Conservation (phyloP, 1,140 invertebrate genomes). For the Chelonus insularis region DNA sequence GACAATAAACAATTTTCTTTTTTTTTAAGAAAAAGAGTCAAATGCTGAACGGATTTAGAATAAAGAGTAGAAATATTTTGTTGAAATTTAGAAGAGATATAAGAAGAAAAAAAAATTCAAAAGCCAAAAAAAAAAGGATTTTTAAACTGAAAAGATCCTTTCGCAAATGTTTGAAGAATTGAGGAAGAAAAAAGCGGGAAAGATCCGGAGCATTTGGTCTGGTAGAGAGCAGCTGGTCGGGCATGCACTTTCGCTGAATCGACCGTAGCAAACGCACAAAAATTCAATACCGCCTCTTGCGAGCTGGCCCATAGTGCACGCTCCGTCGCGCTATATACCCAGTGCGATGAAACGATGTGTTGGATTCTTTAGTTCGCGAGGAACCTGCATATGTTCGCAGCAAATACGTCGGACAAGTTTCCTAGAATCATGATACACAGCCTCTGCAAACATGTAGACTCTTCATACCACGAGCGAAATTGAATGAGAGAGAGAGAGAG, state of each 20-base stretch:
- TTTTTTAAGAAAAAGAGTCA: no score
- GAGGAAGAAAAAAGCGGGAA: constrained; percentile 13
- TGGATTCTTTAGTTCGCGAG: constrained; percentile 32
- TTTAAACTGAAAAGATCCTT: neutral
- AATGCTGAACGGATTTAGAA: no score
- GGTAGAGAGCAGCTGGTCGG: constrained; percentile 15
- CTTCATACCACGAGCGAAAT: neutral
- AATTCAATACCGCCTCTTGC: constrained; percentile 55
- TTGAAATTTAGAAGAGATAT: neutral
- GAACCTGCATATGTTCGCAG: constrained; percentile 15
- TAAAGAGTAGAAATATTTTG: neutral
- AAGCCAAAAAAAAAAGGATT: neutral
- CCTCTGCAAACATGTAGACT: constrained; percentile 16
- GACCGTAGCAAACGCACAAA: constrained; percentile 56
- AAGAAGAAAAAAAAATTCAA: neutral
- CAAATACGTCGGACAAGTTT: constrained; percentile 20
- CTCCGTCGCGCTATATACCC: constrained; percentile 49
- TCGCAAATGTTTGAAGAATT: neutral
- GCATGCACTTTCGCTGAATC: constrained; percentile 56
- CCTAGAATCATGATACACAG: constrained; percentile 13
- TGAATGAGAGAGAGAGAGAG: no score
- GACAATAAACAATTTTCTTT: no score
- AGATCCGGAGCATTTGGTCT: constrained; percentile 1
- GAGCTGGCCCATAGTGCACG: constrained; percentile 45
- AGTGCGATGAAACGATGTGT: constrained; percentile 45